Evolutionary conservation across 2,797 vertebrate genomes (phyloP).

Genomic region (Rhinogobio ventralis): DNA sequence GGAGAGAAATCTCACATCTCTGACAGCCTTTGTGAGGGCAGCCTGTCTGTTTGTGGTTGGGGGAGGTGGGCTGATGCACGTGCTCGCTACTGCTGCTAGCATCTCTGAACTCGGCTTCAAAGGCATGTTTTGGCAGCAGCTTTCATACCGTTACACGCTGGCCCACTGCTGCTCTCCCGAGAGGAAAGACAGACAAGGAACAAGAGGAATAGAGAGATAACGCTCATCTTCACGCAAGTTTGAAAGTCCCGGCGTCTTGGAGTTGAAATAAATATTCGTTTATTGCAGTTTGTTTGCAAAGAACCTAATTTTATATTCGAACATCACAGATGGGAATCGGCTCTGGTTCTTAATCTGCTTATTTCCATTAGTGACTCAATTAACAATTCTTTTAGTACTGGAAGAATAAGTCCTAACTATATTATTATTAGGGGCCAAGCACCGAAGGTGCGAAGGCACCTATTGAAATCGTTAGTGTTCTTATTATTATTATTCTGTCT

Average conservation of each 20-base stretch:
- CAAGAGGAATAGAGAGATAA: slow-evolving; percentile 23
- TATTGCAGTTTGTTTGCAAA: slow-evolving; percentile 2
- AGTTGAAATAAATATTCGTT: background rate
- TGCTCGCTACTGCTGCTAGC: slow-evolving; percentile 46
- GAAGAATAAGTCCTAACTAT: background rate
- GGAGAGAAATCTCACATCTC: slow-evolving; percentile 45
- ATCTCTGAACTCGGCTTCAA: slow-evolving; percentile 70
- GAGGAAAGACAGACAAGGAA: slow-evolving; percentile 36
- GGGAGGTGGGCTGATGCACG: slow-evolving; percentile 57
- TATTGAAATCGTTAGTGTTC: too few relatives aligned
- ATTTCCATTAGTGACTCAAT: background rate
- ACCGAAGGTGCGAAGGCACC: too few relatives aligned
- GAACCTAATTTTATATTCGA: background rate
- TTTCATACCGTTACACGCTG: slow-evolving; percentile 59
- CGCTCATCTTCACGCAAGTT: slow-evolving; percentile 15
- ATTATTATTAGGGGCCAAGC: background rate
- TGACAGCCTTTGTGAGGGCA: slow-evolving; percentile 54
- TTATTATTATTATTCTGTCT: background rate
- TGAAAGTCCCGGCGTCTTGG: background rate
- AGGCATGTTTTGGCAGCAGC: slow-evolving; percentile 63
- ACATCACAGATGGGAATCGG: background rate
- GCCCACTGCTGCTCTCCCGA: slow-evolving; percentile 38
- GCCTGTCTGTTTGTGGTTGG: slow-evolving; percentile 47
- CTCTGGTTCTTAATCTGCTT: background rate
- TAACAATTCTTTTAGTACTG: background rate